Conservation (phyloP, 1,140 invertebrate species). For the Ptiloglossa arizonensis region DNA sequence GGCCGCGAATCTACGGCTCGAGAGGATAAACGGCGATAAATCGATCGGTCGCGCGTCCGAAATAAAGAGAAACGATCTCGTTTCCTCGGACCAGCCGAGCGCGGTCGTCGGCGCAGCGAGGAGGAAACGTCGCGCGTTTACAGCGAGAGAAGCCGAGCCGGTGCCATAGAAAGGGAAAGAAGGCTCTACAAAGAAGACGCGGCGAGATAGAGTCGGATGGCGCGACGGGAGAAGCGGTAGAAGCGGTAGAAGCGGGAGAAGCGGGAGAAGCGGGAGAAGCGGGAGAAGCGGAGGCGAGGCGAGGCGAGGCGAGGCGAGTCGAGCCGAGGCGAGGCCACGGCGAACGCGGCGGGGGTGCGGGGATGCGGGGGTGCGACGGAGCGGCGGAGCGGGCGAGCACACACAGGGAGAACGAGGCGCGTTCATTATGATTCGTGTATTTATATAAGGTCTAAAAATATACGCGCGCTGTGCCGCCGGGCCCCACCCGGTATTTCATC, state of each 20-base stretch:
- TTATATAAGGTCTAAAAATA: constrained; percentile 83
- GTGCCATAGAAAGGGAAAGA: constrained; percentile 54
- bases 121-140: constrained; percentile 34
- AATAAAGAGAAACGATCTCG: not conserved
- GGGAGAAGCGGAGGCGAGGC: constrained; percentile 28
- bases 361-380: constrained; percentile 27
- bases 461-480: constrained; percentile 78
- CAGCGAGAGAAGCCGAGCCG: constrained; percentile 31
- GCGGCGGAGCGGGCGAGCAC: constrained; percentile 47
- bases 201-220: constrained; percentile 58
- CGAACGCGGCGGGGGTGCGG: constrained; percentile 20
- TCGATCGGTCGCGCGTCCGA: not conserved
- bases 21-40: not conserved
- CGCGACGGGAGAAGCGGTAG: constrained; percentile 50
- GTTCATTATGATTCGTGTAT: constrained; percentile 83
- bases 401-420: constrained; percentile 64
- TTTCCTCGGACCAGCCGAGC: not conserved
- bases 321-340: constrained; percentile 15
- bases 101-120: not conserved
- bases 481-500: constrained; percentile 82
- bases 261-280: constrained; percentile 19
- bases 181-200: constrained; percentile 58
- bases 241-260: not conserved
- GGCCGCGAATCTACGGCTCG: not conserved
- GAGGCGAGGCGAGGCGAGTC: constrained; percentile 34